Base-by-base conservation (phyloP, 2,888 invertebrate species). In the Meiosimyza platycephala region DNA sequence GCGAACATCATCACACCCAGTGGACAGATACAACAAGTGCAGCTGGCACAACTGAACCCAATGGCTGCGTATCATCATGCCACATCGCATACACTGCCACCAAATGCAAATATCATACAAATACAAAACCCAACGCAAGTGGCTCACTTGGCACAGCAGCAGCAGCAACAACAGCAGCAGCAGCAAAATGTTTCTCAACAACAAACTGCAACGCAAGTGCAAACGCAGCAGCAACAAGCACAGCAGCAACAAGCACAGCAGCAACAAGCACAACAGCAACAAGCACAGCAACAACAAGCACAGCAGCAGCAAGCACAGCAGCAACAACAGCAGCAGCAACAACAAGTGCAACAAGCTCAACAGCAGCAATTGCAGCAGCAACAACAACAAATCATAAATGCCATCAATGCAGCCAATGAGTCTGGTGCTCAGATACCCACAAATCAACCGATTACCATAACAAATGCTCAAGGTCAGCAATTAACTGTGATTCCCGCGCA, bases 21-120 rank as follows among this genome's bases (percentile, higher is more conserved):
- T 68, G 96, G 96, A 0, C 96, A 95, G 83, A 93, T 96, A 72
- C 96, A 96, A 80, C 95, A 96, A 84, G 94, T 97, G 52, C 96
- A 96, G 86, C 91, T 96, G 74, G 91, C 94, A 0, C 93, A 92
- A 3, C 86, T 93, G 15, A 88, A 89, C 59, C 83, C 88, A 55
- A 81, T 86, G 70, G 81, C 76, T 65, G 86, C 79, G 77, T 84
- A 84, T 74, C 85, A 84, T 79, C 81, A 81, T 47, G 81, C 76
- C 66, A 86, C 79, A 76, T 84, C 84, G 73, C 85, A 84, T 79
- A 80, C 79, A 47, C 73, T 86, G 76, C 86, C 85, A 11, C 80
- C 80, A 2, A 85, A 85, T 76, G 85, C 86, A 16, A 85, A 85
- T 67, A 86, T 85, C 16, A 86, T 86, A 65, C 85, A 83, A 75